phyloP scores from a whole-genome alignment of 2,113 vertebrate genomes.

The Ivindomyrus marchei region DNA sequence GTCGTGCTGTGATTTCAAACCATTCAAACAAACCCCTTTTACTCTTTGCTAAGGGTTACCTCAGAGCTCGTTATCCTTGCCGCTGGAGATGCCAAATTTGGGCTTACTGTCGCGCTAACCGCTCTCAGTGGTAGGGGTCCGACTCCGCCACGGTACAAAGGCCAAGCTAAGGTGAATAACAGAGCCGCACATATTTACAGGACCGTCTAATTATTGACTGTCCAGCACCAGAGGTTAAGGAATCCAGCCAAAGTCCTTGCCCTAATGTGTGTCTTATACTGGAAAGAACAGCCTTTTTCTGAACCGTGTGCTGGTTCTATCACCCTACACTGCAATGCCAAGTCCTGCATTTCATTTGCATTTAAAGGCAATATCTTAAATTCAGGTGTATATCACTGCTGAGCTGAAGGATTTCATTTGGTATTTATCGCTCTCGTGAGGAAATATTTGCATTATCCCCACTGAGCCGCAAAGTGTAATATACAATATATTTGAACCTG shows the following conservation, averaged over 20 bases:
- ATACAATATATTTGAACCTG: background rate
- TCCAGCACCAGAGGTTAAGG: slow-evolving; percentile 15
- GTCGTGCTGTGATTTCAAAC: background rate
- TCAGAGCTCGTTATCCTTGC: background rate
- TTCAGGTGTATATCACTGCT: background rate
- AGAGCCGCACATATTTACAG: slow-evolving; percentile 32
- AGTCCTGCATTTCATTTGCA: background rate
- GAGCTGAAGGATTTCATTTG: background rate
- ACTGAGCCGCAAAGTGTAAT: background rate
- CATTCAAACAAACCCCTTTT: background rate
- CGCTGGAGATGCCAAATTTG: slow-evolving; percentile 11
- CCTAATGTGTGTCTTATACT: background rate
- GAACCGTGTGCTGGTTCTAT: background rate
- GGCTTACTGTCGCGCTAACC: background rate
- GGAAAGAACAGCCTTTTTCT: background rate
- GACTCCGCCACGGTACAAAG: slow-evolving; percentile 36
- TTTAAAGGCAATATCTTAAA: background rate
- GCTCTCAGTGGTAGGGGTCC: slow-evolving; percentile 1
- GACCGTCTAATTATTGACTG: slow-evolving; percentile 46
- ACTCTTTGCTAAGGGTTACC: background rate
- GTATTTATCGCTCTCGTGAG: background rate
- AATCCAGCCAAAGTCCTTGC: slow-evolving; percentile 40
- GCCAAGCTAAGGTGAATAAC: slow-evolving; percentile 38
- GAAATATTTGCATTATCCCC: background rate
- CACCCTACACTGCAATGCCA: background rate